Base-by-base conservation (phyloP, 2,113 vertebrate genomes). In the Entomyzon cyanotis region DNA sequence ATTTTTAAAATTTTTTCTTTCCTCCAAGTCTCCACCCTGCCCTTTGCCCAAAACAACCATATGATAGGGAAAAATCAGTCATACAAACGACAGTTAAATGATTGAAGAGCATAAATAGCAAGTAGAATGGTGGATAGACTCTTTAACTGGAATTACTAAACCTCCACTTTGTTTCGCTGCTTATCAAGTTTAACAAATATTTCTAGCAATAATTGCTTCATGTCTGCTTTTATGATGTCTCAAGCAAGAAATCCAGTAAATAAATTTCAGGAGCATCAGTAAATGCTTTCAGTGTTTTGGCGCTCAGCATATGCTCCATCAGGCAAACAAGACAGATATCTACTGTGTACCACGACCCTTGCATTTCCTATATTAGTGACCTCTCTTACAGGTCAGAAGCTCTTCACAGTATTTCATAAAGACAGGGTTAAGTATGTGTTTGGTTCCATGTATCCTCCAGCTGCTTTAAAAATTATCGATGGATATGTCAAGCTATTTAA, bases 1-100 rank as follows among this genome's bases (percentile, higher is more conserved):
- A 42, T 44, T 73, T 80, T 3, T 1, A 56, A 69, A 65, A 19
- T 5, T 30, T 13, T 75, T 76, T 73, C 8, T 53, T 94, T 13
- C 0, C 0, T 58, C 17, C 31, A 62, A 20, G 8, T 7, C 2
- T 50, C 7, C 21, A 37, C 5, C 4, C 13, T 64, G 10, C 4
- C 8, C 12, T 22, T 73, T 58, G 8, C 23, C 18, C 15, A 12
- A 75, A 59, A 37, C 3, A 4, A 44, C 55, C 21, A 39, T 4
- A 27, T 16, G 31, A 19, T 5, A 33, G 20, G 12, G 9, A 79
- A 86, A 76, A n/a, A 42, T 79, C 15, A 12, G 3, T 67, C 16
- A n/a, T 52, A 30, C 2, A 39, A 81, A 52, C 33, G 28, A 33
- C 12, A 71, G 17, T 5, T 49, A 56, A 59, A 67, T n/a, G 7